Evolutionary conservation across 2,797 vertebrate species (phyloP).

Genomic region (Amazonetta brasiliensis): DNA sequence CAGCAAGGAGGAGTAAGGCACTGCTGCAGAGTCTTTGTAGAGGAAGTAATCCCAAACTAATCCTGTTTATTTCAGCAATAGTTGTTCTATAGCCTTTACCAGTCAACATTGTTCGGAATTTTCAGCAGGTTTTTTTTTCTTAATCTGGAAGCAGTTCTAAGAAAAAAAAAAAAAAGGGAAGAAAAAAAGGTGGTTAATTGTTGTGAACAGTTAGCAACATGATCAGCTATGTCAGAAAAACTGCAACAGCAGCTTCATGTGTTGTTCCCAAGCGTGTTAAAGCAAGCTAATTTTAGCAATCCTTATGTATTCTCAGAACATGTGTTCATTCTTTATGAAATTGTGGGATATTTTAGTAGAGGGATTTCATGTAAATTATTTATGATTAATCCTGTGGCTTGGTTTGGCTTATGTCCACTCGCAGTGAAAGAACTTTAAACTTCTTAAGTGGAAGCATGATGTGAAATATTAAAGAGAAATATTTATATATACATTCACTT

Average conservation of each 20-base stretch:
- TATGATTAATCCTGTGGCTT: constrained; percentile 39
- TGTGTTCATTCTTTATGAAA: constrained; percentile 49
- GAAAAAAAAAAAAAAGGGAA: background rate
- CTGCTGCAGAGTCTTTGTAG: constrained; percentile 28
- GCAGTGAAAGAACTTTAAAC: constrained; percentile 31
- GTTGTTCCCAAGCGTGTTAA: background rate
- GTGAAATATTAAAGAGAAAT: constrained; percentile 70
- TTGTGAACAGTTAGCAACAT: constrained; percentile 5
- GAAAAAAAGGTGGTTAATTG: background rate
- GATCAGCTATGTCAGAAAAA: constrained; percentile 29
- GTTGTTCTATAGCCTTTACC: constrained; percentile 1
- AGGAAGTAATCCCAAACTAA: constrained; percentile 60
- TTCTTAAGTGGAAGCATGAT: constrained; percentile 31
- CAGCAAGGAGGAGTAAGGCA: constrained; percentile 42
- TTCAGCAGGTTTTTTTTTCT: background rate
- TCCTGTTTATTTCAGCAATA: constrained; percentile 55
- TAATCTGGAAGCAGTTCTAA: background rate
- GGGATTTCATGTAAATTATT: constrained; percentile 52
- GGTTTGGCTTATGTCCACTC: constrained; percentile 42
- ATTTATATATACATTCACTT: constrained; percentile 40
- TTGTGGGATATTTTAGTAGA: background rate
- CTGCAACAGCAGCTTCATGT: constrained; percentile 19
- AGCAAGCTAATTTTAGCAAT: constrained; percentile 48
- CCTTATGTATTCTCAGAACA: constrained; percentile 46
- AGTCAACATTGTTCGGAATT: constrained; percentile 8